Evolutionary conservation across 2,113 vertebrate species (phyloP).

Genomic region (Taxidea taxus): DNA sequence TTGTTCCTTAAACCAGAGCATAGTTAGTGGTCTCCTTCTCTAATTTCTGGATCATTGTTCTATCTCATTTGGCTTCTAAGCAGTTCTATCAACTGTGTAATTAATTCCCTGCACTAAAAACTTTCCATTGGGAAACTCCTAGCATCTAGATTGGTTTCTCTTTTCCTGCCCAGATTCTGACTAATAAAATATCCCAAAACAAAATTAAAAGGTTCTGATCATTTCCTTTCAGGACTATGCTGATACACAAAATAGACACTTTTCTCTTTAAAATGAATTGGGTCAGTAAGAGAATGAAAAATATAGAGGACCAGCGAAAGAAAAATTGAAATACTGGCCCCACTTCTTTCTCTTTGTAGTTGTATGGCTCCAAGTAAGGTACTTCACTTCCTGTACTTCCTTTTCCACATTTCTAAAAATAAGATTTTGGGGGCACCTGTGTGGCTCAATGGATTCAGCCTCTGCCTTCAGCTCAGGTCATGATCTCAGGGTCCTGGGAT

Average conservation of each 20-base stretch:
- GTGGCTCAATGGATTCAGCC: no score
- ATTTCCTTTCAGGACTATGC: neutral
- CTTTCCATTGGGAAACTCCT: neutral
- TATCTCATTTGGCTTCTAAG: neutral
- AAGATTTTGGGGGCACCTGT: no score
- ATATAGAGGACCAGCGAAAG: neutral
- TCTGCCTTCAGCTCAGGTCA: no score
- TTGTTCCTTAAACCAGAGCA: neutral
- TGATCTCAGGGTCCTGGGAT: no score
- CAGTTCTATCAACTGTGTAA: neutral
- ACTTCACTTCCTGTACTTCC: neutral
- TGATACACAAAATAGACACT: neutral
- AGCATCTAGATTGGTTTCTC: neutral
- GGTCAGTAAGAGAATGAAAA: neutral
- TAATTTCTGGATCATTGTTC: neutral
- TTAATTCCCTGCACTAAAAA: neutral
- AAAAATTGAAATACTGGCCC: neutral
- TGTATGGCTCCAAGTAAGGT: neutral
- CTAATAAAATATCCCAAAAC: neutral
- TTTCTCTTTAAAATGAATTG: neutral
- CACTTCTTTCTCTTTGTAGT: neutral
- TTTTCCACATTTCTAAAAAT: constrained; percentile 1
- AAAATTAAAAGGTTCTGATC: neutral
- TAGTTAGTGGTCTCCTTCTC: neutral
- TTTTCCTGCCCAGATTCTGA: neutral